These are phyloP conservation scores for Anoncus sp. DNA, from an alignment of 2,888 invertebrate species.

Conservation along the genomic window DNA sequence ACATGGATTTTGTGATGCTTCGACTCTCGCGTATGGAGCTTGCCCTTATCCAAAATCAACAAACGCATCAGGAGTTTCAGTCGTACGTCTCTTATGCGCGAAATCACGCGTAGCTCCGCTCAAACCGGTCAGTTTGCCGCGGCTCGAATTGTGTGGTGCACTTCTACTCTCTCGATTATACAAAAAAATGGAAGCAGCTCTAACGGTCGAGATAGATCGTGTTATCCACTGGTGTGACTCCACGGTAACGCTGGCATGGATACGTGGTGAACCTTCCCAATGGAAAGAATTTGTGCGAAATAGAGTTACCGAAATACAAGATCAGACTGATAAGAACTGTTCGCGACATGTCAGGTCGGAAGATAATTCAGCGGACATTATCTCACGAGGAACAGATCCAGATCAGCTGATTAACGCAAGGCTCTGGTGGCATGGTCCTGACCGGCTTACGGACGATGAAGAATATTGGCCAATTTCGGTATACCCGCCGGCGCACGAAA, in stretches of 20 bases:
- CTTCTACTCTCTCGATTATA: slow-evolving; percentile 55
- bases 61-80: slow-evolving; percentile 3
- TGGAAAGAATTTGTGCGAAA: slow-evolving; percentile 68
- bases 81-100: slow-evolving; percentile 64
- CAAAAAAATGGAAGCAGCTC: slow-evolving; percentile 25
- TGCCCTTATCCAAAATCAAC: slow-evolving; percentile 61
- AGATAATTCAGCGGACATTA: slow-evolving; percentile 39
- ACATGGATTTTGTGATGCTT: slow-evolving; percentile 67
- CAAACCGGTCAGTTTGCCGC: slow-evolving; percentile 65
- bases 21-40: slow-evolving; percentile 60
- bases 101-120: slow-evolving; percentile 72
- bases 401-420: slow-evolving; percentile 17
- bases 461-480: slow-evolving; percentile 34
- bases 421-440: slow-evolving; percentile 25
- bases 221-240: slow-evolving; percentile 67
- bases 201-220: slow-evolving; percentile 3
- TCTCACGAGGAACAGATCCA: slow-evolving; percentile 30
- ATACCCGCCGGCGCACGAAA: slow-evolving; percentile 30
- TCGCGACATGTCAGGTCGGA: slow-evolving; percentile 56
- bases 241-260: slow-evolving; percentile 64
- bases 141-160: slow-evolving; percentile 69
- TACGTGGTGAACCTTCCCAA: slow-evolving; percentile 48
- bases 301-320: slow-evolving; percentile 66
- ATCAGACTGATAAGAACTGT: slow-evolving; percentile 21
- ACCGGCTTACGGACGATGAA: slow-evolving; percentile 20